Base-by-base conservation (phyloP, 2,113 vertebrate genomes). In the Piaya cayana region DNA sequence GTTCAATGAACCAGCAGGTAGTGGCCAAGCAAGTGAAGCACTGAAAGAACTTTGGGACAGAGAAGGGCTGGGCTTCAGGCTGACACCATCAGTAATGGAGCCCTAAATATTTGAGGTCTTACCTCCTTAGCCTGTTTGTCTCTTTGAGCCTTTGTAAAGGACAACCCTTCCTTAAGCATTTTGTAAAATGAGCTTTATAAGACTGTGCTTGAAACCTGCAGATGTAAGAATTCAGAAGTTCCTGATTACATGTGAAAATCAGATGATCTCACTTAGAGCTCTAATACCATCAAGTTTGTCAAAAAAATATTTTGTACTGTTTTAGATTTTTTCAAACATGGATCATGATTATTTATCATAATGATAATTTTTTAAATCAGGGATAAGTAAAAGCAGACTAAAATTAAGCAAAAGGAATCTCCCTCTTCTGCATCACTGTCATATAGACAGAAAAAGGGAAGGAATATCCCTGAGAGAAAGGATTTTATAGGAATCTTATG, bases 201-300 rank as follows among this genome's bases (percentile, higher is more conserved):
- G 42, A 17, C 22, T 13, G 6, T 0, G 1, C 15, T 15, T 68
- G 15, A 27, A 53, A 13, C 17, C 25, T 53, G n/a, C 62, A 20
- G 8, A 22, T 19, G 12, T 58, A 15, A 65, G 11, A 59, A 56
- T 56, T 23, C 10, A 22, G 60, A 52, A 60, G 21, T 20, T 84
- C 22, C 39, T 2, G 2, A 14, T 12, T 60, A 17, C 34, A 49
- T 37, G 11, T 67, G 36, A 60, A 60, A 88, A 53, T 53, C 22
- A 12, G 12, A 59, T 34, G 26, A 21, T 32, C 36, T 3, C 21
- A 26, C 26, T 63, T 62, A 19, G 17, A 67, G 7, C 13, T 60
- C 9, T 39, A n/a, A 34, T 3, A 18, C 6, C 5, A 3, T 36
- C n/a, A 14, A 0, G 1, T 12, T 69, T 79, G 27, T 59, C 27